These are phyloP conservation scores for Wiebesia pumilae DNA, from an alignment of 1,140 invertebrate species.

Conservation along the genomic window DNA sequence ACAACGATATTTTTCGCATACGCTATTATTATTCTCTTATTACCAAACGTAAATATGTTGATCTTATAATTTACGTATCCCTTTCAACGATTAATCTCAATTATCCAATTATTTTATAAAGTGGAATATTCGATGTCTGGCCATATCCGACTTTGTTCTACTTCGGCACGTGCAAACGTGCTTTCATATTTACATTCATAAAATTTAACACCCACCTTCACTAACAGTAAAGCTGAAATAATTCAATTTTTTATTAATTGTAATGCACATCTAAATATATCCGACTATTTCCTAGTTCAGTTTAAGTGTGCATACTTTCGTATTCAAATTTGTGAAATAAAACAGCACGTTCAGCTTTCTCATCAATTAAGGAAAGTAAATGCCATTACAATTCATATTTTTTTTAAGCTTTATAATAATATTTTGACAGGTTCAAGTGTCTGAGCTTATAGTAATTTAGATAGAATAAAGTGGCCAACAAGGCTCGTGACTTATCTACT, in stretches of 20 bases:
- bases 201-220: background rate
- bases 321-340: slow-evolving; percentile 18
- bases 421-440: slow-evolving; percentile 4
- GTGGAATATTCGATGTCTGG: background rate
- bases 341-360: slow-evolving; percentile 6
- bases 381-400: slow-evolving; percentile 6
- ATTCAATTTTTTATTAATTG: slow-evolving; percentile 2
- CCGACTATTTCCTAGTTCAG: background rate
- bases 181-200: slow-evolving; percentile 4
- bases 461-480: background rate
- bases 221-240: background rate
- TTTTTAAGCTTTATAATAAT: background rate
- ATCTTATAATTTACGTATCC: background rate
- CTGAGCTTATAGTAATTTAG: background rate
- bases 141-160: slow-evolving; percentile 17
- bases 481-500: background rate
- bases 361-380: slow-evolving; percentile 3
- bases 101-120: background rate
- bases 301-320: background rate
- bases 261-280: background rate
- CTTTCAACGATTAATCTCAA: background rate
- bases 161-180: background rate
- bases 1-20: background rate
- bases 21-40: background rate
- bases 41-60: background rate